Base-by-base conservation (phyloP, 2,797 vertebrate species). In the Petrocephalus sullivani region DNA sequence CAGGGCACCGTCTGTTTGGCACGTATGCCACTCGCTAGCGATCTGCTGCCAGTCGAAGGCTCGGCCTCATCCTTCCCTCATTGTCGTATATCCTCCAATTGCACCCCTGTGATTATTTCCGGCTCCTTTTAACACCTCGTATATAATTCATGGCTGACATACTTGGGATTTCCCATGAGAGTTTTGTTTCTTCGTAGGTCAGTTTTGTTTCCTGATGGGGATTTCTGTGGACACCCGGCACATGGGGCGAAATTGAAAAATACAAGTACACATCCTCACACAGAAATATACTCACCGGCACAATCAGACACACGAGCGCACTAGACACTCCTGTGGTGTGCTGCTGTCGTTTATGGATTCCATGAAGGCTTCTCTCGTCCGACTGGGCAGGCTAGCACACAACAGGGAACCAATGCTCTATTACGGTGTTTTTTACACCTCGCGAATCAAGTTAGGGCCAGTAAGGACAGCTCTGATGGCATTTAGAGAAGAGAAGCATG, bases 131-230 rank as follows among this genome's bases (percentile, higher is more conserved):
- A 51, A 46, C 81, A 81, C 41, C 37, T 49, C 46, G 10, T 49
- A 23, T 53, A 51, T 49, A 82, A 82, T 51, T 82, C 41, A 49
- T 49, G 14, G 37, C n/a, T 14, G 41, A 10, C 81, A 54, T 51
- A 10, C n/a, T 83, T 83, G 81, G 46, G 19, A 51, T 83, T 83
- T 51, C n/a, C 46, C 81, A 28, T 23, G 21, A 10, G 21, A 51
- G 21, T 14, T 54, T 41, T 49, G 19, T 81, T 81, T 81, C 75
- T 51, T 83, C 21, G 2, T 83, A 54, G 81, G 81, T 21, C 81
- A 83, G 81, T 83, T 83, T 83, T 83, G n/a, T 54, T 83, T 83
- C 81, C 49, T 28, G n/a, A 83, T 83, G 75, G 0, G 37, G 41
- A n/a, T 81, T 49, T n/a, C 41, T 81, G 51, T 54, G 81, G 49